Evolutionary conservation across 1,140 invertebrate species (phyloP).

Genomic region (Maconellicoccus hirsutus): DNA sequence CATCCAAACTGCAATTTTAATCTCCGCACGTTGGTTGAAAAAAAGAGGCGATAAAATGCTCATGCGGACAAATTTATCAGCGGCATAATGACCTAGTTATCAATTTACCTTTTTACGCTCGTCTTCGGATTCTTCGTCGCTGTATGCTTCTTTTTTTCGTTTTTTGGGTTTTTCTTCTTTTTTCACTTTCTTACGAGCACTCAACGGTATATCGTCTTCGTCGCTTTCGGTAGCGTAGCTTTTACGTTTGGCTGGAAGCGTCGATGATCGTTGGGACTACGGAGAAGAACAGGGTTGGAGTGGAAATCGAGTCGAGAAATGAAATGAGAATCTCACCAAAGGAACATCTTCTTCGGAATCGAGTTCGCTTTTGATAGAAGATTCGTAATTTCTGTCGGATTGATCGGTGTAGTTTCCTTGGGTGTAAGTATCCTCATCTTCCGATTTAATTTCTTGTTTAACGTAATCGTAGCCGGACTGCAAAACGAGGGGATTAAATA

Average conservation of each 20-base stretch:
- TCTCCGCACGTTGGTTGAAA: too few species aligned
- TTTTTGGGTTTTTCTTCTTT: slow-evolving; percentile 53
- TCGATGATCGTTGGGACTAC: background rate
- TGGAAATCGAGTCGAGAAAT: background rate
- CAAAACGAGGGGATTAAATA: background rate
- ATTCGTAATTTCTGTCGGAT: slow-evolving; percentile 6
- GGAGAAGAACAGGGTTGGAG: background rate
- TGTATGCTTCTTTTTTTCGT: slow-evolving; percentile 40
- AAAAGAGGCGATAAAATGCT: too few species aligned
- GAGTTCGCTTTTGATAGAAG: background rate
- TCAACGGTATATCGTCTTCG: slow-evolving; percentile 53
- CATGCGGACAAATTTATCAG: too few species aligned
- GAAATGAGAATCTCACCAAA: background rate
- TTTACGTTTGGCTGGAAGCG: slow-evolving; percentile 19
- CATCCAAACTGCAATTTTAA: too few species aligned
- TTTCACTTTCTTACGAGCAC: slow-evolving; percentile 55
- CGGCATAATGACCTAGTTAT: too few species aligned
- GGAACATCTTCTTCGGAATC: slow-evolving; percentile 8
- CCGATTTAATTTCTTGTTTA: background rate
- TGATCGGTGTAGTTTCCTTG: background rate
- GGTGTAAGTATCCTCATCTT: background rate
- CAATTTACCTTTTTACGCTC: slow-evolving; percentile 44
- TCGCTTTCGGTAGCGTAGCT: slow-evolving; percentile 32
- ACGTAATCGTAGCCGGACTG: background rate
- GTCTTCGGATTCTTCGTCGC: slow-evolving; percentile 45